Evolutionary conservation across 2,797 vertebrate genomes (phyloP).

Genomic region (Danio choprae): DNA sequence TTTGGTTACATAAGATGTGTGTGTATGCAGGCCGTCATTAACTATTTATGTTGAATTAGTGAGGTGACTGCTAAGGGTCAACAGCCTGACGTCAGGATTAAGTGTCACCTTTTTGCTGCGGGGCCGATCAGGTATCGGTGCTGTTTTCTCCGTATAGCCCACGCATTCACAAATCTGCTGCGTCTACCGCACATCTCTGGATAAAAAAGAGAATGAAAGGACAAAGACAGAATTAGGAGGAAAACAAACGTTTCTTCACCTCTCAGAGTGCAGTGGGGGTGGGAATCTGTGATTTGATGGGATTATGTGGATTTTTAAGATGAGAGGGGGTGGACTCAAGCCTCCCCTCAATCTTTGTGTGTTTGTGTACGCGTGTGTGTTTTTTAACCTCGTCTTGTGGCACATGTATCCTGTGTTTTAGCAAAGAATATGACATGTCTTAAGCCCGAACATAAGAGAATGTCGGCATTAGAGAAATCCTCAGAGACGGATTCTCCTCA

Average conservation of each 20-base stretch:
- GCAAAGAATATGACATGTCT: constrained; percentile 43
- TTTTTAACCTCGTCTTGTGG: constrained; percentile 27
- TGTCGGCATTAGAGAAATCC: constrained; percentile 32
- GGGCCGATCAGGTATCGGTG: constrained; percentile 54
- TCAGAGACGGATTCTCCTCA: constrained; percentile 17
- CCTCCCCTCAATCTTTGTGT: constrained; percentile 44
- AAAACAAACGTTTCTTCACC: constrained; percentile 49
- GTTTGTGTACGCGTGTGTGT: constrained; percentile 16
- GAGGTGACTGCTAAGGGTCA: constrained; percentile 63
- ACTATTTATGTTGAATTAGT: constrained; percentile 62
- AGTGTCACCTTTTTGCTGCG: constrained; percentile 62
- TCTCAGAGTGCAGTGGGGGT: constrained; percentile 39
- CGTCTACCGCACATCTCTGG: constrained; percentile 13
- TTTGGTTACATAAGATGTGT: constrained; percentile 58
- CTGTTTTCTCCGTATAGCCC: constrained; percentile 36
- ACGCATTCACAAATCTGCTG: constrained; percentile 50
- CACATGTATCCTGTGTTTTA: constrained; percentile 34
- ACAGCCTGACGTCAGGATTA: constrained; percentile 61
- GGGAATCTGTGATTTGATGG: constrained; percentile 51
- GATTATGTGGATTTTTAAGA: constrained; percentile 68
- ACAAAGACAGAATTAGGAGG: constrained; percentile 42
- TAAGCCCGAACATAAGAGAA: constrained; percentile 38
- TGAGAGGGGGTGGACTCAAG: constrained; percentile 60
- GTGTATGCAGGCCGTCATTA: constrained; percentile 56
- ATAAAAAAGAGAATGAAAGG: constrained; percentile 19